phyloP scores from a whole-genome alignment of 2,113 vertebrate species.

The Antennarius striatus region DNA sequence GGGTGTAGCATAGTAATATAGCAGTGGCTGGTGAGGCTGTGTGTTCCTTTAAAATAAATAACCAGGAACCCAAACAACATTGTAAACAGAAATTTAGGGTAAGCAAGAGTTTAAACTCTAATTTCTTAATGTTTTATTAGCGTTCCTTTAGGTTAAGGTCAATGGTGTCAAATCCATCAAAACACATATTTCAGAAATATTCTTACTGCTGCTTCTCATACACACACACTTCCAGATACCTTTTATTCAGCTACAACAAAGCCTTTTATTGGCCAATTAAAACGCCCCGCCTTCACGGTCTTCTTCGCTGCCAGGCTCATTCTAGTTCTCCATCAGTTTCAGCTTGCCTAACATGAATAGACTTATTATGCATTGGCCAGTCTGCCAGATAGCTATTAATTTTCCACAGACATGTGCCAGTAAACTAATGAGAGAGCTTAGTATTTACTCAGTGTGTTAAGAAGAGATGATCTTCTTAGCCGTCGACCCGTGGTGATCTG shows the following conservation, averaged over 20 bases:
- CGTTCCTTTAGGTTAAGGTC: too few relatives aligned
- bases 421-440: conserved; percentile 15
- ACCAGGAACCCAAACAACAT: neutral
- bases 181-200: too few relatives aligned
- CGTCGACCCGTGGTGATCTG: neutral
- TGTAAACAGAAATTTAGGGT: neutral
- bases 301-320: neutral
- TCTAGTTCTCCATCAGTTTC: conserved; percentile 30
- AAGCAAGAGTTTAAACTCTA: too few relatives aligned
- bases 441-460: neutral
- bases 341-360: conserved; percentile 6
- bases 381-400: conserved; percentile 43
- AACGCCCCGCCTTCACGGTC: conserved; percentile 10
- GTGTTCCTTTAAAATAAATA: conserved; percentile 2
- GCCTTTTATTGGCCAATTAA: conserved; percentile 22
- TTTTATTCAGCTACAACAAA: conserved; percentile 15
- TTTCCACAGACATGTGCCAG: conserved; percentile 38
- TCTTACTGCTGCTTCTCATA: neutral
- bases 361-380: conserved; percentile 28
- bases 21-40: too few relatives aligned
- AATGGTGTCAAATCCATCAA: too few relatives aligned
- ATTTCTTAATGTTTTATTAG: too few relatives aligned
- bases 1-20: neutral
- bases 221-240: neutral
- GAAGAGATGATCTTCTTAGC: neutral